Percentiles rank a stretch among this genome's conserved stretches.
Evolutionary conservation across 2,797 vertebrate genomes (phyloP).

Genomic region (Ptychadena robeensis): DNA sequence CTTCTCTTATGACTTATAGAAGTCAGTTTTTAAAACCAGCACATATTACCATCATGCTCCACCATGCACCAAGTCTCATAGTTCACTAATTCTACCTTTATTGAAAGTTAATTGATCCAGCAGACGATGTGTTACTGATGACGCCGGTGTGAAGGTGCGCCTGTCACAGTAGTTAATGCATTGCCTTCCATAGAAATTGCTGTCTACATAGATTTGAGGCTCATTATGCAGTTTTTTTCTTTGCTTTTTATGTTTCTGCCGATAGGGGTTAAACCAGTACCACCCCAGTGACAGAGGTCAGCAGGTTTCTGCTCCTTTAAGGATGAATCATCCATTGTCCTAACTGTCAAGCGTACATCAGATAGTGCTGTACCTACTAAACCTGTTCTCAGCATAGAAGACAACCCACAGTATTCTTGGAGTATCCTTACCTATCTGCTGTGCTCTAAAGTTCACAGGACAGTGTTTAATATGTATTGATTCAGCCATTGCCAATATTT

Average conservation of each 20-base stretch:
- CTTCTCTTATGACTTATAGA: slow-evolving; percentile 17
- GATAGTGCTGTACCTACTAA: background rate
- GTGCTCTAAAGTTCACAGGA: too few relatives aligned
- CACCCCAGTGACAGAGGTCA: background rate
- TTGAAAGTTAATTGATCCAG: background rate
- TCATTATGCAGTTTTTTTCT: background rate
- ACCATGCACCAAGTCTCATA: background rate
- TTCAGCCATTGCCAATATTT: too few relatives aligned
- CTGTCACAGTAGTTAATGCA: background rate
- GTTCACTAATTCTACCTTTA: background rate
- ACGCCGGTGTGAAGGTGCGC: background rate
- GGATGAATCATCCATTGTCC: background rate
- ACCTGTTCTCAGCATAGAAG: background rate
- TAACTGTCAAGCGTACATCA: background rate
- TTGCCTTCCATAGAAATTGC: background rate
- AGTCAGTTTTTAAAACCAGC: background rate
- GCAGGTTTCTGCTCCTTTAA: background rate
- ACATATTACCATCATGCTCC: background rate
- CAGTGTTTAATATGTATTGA: too few relatives aligned
- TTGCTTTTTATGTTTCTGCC: background rate
- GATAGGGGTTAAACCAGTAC: background rate
- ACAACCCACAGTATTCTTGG: background rate
- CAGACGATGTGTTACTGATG: background rate
- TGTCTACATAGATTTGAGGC: background rate
- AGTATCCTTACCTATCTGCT: background rate